Percentiles rank a stretch among this genome's conserved stretches.
phyloP scores from a whole-genome alignment of 2,888 invertebrate species.

The Mesorhabditis belari region DNA sequence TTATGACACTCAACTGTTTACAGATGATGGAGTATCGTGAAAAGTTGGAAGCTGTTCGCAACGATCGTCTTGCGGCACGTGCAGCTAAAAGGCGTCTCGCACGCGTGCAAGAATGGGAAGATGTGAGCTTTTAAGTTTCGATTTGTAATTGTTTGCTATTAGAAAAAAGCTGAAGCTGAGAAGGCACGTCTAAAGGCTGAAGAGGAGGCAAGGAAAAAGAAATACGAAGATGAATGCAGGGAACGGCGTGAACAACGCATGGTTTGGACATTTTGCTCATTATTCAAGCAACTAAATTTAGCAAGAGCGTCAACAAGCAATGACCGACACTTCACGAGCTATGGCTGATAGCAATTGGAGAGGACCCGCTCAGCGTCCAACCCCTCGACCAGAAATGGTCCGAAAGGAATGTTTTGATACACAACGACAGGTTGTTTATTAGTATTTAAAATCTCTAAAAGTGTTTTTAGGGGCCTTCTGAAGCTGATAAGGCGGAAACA shows the following conservation, averaged over 20 bases:
- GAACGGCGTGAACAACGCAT: conserved; percentile 11
- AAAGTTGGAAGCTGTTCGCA: conserved; percentile 29
- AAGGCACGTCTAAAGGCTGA: conserved; percentile 27
- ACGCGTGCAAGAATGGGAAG: conserved; percentile 17
- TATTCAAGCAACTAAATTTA: neutral
- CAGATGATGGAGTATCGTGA: conserved; percentile 19
- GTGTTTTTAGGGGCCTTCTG: too few relatives aligned
- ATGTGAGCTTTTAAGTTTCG: neutral
- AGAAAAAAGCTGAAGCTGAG: conserved; percentile 15
- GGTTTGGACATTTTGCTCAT: neutral
- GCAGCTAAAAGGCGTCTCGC: conserved; percentile 25
- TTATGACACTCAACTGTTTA: neutral
- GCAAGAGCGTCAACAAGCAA: conserved; percentile 6
- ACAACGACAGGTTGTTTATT: too few relatives aligned
- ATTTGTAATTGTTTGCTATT: neutral
- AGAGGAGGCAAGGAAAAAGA: conserved; percentile 23
- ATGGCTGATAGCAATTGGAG: conserved; percentile 27
- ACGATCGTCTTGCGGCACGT: conserved; percentile 23
- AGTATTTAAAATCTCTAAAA: too few relatives aligned
- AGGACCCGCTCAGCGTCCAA: too few relatives aligned
- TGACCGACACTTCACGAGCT: conserved; percentile 18
- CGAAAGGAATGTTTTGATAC: too few relatives aligned
- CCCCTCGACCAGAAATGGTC: conserved; percentile 2
- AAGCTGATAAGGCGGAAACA: too few relatives aligned
- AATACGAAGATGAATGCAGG: conserved; percentile 21